Evolutionary conservation across 2,888 invertebrate species (phyloP).

Genomic region (Microplitis deprimator): DNA sequence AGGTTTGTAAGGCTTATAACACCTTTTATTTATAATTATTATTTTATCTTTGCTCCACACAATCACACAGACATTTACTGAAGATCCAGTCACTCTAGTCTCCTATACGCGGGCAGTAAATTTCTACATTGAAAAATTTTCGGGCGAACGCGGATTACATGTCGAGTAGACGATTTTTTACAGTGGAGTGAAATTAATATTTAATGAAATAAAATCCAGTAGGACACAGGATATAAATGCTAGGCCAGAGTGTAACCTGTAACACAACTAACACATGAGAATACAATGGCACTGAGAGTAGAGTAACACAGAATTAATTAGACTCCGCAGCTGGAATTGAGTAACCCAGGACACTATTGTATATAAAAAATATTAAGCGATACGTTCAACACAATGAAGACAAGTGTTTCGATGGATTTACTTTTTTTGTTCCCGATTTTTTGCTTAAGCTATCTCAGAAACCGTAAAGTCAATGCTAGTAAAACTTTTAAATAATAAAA

Average conservation of each 20-base stretch:
- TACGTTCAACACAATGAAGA: slow-evolving; percentile 35
- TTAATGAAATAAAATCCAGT: slow-evolving; percentile 22
- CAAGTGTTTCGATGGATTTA: slow-evolving; percentile 18
- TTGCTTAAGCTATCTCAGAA: neutral
- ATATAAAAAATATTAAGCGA: slow-evolving; percentile 28
- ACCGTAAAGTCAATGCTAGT: neutral
- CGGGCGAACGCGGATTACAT: neutral
- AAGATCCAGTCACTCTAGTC: too few relatives aligned
- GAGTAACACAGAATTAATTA: slow-evolving; percentile 40
- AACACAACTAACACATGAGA: slow-evolving; percentile 24
- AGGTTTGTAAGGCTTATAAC: slow-evolving; percentile 54
- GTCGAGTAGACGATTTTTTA: too few relatives aligned
- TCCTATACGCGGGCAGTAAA: neutral
- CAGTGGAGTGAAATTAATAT: neutral
- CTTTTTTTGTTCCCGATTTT: slow-evolving; percentile 23
- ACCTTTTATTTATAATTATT: neutral
- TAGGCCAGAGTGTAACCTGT: slow-evolving; percentile 9
- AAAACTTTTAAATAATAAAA: neutral
- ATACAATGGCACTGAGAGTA: slow-evolving; percentile 36
- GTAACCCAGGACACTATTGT: slow-evolving; percentile 31
- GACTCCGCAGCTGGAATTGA: slow-evolving; percentile 28
- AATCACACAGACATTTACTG: too few relatives aligned
- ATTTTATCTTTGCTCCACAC: too few relatives aligned
- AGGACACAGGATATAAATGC: slow-evolving; percentile 34
- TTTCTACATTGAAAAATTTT: neutral